A percentile compares a stretch with the other conserved stretches of the same genome.
These are phyloP conservation scores for Sebastiscus albofasciatus DNA, from an alignment of 2,797 vertebrate genomes.

Conservation along the genomic window DNA sequence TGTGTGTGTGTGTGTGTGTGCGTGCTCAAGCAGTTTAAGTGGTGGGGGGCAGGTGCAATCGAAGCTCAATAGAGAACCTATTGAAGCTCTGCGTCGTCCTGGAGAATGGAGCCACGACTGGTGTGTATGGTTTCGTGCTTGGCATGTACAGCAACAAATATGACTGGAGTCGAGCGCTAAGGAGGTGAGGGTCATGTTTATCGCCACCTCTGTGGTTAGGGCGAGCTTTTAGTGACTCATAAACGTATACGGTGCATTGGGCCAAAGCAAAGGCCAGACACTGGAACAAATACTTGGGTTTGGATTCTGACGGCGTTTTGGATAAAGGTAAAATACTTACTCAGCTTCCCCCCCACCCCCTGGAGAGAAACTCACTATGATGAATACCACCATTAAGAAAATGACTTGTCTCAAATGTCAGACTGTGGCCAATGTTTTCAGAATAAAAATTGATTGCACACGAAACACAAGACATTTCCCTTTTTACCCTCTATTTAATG, in stretches of 20 bases:
- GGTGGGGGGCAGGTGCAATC: conserved; percentile 47
- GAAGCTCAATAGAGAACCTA: conserved; percentile 39
- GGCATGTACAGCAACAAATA: conserved; percentile 34
- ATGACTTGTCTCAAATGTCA: conserved; percentile 80
- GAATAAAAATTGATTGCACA: conserved; percentile 73
- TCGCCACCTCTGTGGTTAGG: conserved; percentile 34
- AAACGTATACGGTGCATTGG: conserved; percentile 32
- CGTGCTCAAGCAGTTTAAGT: conserved; percentile 20
- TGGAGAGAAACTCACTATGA: conserved; percentile 59
- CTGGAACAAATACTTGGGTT: conserved; percentile 29
- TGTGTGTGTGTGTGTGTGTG: conserved; percentile 17
- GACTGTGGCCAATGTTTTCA: conserved; percentile 62
- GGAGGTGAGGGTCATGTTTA: conserved; percentile 51
- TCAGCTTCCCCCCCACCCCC: conserved; percentile 14
- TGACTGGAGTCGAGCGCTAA: conserved; percentile 13
- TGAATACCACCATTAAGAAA: conserved; percentile 77
- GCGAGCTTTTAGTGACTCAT: conserved; percentile 43
- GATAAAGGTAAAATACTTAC: conserved; percentile 61
- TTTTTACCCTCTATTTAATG: conserved; percentile 60
- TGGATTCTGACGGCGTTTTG: conserved; percentile 62
- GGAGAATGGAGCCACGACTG: conserved; percentile 1
- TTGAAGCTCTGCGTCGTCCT: conserved; percentile 29
- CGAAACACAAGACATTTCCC: conserved; percentile 59
- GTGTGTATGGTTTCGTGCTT: conserved; percentile 27
- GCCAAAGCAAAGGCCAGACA: conserved; percentile 36